Base-by-base conservation (phyloP, 2,113 vertebrate genomes). In the Seriola aureovittata region DNA sequence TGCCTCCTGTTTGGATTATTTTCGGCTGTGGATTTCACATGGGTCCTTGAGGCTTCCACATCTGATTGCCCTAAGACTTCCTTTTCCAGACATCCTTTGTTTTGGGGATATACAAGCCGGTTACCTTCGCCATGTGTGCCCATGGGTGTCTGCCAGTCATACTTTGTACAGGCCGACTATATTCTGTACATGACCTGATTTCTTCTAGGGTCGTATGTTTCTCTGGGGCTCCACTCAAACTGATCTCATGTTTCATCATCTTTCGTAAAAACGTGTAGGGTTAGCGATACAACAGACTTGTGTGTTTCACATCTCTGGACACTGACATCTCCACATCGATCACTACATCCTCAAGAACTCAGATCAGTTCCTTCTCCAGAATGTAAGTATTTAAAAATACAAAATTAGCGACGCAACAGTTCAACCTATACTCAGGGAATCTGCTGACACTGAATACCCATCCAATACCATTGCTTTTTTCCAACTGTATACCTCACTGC, bases 1-100 rank as follows among this genome's bases (percentile, higher is more conserved):
- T 5, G 48, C 82, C 72, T 89, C 58, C 71, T 90, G 74, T 52
- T 81, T 78, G 78, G 71, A 82, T 85, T 88, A 78, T 84, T 85
- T 78, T 62, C 13, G 34, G 70, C 70, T 69, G 55, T 66, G 68
- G 73, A 60, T 88, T 71, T 76, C 82, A 74, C 77, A 58, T 8
- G 65, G 74, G 68, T 84, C 84, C 81, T 81, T 12, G 5, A 82
- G 63, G 76, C 66, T 71, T 76, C 72, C 29, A 13, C 3, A 23
- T 78, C 71, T 73, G n/a, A 66, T 72, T 83, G 85, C 73, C 68
- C 63, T 62, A 63, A 80, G 75, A 84, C 46, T 54, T 58, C 32
- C 64, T 40, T 60, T 78, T 67, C 0, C 48, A 64, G 48, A 65
- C 11, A 34, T 29, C 52, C 62, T 84, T 84, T 86, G 80, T 88